phyloP scores from a whole-genome alignment of 2,113 vertebrate species.

The Microcebus griseorufus region DNA sequence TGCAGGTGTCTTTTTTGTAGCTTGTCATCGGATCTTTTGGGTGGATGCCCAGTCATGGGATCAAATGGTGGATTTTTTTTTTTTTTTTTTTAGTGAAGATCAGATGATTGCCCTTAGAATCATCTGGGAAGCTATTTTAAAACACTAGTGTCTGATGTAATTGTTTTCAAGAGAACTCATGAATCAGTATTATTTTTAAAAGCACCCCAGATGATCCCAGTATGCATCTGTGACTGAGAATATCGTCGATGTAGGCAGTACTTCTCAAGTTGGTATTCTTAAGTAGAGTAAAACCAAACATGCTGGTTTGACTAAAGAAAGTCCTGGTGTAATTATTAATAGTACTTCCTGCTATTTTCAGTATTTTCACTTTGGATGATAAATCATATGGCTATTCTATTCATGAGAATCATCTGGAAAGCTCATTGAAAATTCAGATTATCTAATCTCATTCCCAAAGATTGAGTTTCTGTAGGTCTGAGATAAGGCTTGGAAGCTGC shows the following conservation, averaged over 20 bases:
- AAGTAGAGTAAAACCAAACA: too few species aligned
- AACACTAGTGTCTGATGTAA: not conserved
- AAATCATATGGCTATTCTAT: not conserved
- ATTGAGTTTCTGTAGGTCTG: not conserved
- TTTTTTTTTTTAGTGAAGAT: not conserved
- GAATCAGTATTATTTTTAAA: not conserved
- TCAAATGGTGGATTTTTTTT: too few species aligned
- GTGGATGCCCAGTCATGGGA: too few species aligned
- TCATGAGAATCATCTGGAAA: not conserved
- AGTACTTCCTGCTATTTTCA: not conserved
- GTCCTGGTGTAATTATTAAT: not conserved
- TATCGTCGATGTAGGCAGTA: not conserved
- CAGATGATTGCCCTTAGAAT: not conserved
- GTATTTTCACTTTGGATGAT: not conserved
- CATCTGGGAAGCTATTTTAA: not conserved
- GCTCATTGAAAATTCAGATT: not conserved
- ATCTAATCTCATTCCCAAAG: not conserved
- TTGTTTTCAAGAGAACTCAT: not conserved
- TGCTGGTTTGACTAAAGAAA: not conserved
- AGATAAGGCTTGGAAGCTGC: not conserved
- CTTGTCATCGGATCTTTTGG: too few species aligned
- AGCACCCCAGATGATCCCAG: not conserved
- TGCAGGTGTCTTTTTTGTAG: too few species aligned
- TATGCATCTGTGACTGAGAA: not conserved
- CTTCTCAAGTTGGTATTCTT: not conserved